phyloP scores from a whole-genome alignment of 2,113 vertebrate species.

The Rhinoderma darwinii region DNA sequence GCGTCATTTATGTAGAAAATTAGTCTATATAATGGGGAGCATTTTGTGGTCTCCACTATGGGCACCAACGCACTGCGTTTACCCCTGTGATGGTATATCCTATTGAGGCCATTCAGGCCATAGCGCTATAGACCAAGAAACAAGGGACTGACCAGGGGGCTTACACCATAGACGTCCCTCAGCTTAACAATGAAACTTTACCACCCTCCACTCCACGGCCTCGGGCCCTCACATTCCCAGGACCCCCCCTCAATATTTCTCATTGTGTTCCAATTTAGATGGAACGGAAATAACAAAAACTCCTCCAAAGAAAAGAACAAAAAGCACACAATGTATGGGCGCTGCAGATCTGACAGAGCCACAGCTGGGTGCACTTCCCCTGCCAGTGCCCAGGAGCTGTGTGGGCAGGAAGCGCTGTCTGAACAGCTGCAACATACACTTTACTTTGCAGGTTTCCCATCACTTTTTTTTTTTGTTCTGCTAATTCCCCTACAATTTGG shows the following conservation, averaged over 20 bases:
- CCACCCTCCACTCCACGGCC: neutral
- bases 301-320: neutral
- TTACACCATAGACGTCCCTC: no score
- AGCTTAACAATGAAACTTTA: neutral
- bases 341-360: neutral
- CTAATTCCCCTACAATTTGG: slow-evolving; percentile 41
- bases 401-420: slow-evolving; percentile 39
- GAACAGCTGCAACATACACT: slow-evolving; percentile 27
- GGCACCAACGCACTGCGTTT: no score
- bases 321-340: neutral
- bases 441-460: slow-evolving; percentile 45
- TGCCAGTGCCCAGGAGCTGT: slow-evolving; percentile 14
- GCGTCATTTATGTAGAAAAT: no score
- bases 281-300: slow-evolving; percentile 22
- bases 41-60: no score
- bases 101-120: no score
- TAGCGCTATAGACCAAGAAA: no score
- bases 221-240: neutral
- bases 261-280: slow-evolving; percentile 16
- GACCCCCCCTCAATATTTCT: neutral
- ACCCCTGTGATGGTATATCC: no score
- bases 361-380: slow-evolving; percentile 17
- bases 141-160: no score
- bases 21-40: no score
- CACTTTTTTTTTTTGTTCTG: slow-evolving; percentile 45